Evolutionary conservation across 1,140 invertebrate genomes (phyloP).

Genomic region (Atta cephalotes): DNA sequence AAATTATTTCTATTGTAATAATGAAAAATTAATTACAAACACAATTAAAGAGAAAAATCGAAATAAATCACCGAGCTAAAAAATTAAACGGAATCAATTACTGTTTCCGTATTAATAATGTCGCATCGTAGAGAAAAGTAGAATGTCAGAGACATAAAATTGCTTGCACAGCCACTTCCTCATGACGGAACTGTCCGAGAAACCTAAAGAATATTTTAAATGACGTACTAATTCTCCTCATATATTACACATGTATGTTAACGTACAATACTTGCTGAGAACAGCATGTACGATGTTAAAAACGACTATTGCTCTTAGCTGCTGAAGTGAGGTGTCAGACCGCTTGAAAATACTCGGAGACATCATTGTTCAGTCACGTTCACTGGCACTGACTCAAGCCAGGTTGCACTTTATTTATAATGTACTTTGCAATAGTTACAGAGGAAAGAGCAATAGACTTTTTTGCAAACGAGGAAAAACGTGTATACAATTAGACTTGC

Average conservation of each 20-base stretch:
- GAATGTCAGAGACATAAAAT: neutral
- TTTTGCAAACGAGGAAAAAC: conserved; percentile 22
- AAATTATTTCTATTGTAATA: neutral
- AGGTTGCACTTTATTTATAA: conserved; percentile 69
- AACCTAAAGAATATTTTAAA: conserved; percentile 50
- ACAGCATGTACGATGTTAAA: conserved; percentile 47
- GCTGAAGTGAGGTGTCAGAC: conserved; percentile 57
- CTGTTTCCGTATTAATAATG: neutral
- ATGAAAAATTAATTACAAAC: conserved; percentile 2
- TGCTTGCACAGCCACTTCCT: neutral
- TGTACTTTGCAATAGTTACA: conserved; percentile 50
- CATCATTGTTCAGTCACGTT: conserved; percentile 83
- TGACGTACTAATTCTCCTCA: conserved; percentile 56
- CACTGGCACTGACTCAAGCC: conserved; percentile 71
- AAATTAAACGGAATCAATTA: neutral
- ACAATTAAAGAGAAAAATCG: neutral
- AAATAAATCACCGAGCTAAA: neutral
- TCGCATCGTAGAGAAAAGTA: neutral
- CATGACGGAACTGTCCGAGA: conserved; percentile 31
- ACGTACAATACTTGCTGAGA: conserved; percentile 21
- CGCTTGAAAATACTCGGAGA: conserved; percentile 68
- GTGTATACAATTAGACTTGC: conserved; percentile 26
- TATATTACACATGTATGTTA: neutral
- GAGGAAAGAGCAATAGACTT: conserved; percentile 35
- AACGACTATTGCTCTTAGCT: conserved; percentile 66